Percentiles rank a stretch among this genome's conserved stretches.
These are phyloP conservation scores for Euspilapteryx auroguttella DNA, from an alignment of 2,888 invertebrate genomes.

Conservation along the genomic window DNA sequence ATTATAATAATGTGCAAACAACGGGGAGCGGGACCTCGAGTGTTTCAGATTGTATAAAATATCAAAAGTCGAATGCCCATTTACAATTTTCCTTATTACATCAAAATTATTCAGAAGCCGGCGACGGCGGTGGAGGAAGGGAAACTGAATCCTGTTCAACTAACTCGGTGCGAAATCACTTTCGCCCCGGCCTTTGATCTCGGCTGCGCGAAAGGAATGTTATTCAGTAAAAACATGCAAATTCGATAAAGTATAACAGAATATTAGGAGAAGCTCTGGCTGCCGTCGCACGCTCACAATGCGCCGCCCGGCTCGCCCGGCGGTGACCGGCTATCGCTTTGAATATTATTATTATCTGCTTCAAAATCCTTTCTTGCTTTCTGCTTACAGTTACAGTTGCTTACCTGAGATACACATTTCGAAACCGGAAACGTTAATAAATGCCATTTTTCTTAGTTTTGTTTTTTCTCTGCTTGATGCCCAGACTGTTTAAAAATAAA, in stretches of 20 bases:
- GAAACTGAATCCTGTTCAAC: conserved; percentile 56
- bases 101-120: conserved; percentile 52
- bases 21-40: neutral
- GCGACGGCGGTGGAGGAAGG: conserved; percentile 18
- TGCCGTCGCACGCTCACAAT: conserved; percentile 24
- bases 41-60: conserved; percentile 10
- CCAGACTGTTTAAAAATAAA: too few relatives aligned
- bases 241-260: conserved; percentile 62
- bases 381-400: too few relatives aligned
- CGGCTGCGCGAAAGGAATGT: conserved; percentile 56
- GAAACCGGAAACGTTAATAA: too few relatives aligned
- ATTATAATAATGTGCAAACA: conserved; percentile 15
- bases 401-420: too few relatives aligned
- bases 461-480: too few relatives aligned
- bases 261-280: conserved; percentile 46
- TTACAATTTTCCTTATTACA: conserved; percentile 53
- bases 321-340: too few relatives aligned
- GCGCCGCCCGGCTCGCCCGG: conserved; percentile 18
- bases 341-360: conserved; percentile 26
- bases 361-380: too few relatives aligned
- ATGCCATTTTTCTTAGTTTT: too few relatives aligned
- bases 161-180: conserved; percentile 62
- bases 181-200: conserved; percentile 56
- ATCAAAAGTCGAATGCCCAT: conserved; percentile 38
- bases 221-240: conserved; percentile 63